phyloP scores from a whole-genome alignment of 2,113 vertebrate genomes.

The Cheilinus undulatus region DNA sequence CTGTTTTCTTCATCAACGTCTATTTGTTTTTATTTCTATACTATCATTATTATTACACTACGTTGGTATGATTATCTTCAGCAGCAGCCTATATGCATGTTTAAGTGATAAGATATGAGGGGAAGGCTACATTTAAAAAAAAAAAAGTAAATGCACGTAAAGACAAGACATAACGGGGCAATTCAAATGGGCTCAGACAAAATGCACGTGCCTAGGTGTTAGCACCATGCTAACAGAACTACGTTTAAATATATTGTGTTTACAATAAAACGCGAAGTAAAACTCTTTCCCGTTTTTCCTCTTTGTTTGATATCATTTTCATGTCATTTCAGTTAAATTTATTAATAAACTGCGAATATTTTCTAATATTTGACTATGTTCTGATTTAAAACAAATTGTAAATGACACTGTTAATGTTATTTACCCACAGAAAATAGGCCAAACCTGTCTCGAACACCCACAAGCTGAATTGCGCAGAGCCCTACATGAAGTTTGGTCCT shows the following conservation, averaged over 20 bases:
- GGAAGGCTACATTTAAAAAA: not conserved
- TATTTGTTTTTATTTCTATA: conserved; percentile 8
- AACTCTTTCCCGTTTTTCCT: too few species aligned
- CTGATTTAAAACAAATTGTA: not conserved
- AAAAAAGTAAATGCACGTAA: not conserved
- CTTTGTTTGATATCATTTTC: too few species aligned
- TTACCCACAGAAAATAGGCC: not conserved
- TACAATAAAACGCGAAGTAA: too few species aligned
- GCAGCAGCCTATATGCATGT: not conserved
- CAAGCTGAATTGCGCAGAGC: not conserved
- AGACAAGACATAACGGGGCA: not conserved
- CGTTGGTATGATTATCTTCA: conserved; percentile 1
- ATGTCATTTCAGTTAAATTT: too few species aligned
- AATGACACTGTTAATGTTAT: not conserved
- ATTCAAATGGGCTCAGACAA: not conserved
- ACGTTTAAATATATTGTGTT: too few species aligned
- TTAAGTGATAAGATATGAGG: not conserved
- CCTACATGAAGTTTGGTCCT: not conserved
- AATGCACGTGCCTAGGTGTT: not conserved
- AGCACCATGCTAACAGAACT: not conserved
- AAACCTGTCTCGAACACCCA: not conserved
- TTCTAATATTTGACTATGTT: not conserved
- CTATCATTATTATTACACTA: conserved; percentile 8
- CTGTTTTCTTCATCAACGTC: not conserved
- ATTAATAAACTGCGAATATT: not conserved